Evolutionary conservation across 2,113 vertebrate species (phyloP).

Genomic region (Thalassoma bifasciatum): DNA sequence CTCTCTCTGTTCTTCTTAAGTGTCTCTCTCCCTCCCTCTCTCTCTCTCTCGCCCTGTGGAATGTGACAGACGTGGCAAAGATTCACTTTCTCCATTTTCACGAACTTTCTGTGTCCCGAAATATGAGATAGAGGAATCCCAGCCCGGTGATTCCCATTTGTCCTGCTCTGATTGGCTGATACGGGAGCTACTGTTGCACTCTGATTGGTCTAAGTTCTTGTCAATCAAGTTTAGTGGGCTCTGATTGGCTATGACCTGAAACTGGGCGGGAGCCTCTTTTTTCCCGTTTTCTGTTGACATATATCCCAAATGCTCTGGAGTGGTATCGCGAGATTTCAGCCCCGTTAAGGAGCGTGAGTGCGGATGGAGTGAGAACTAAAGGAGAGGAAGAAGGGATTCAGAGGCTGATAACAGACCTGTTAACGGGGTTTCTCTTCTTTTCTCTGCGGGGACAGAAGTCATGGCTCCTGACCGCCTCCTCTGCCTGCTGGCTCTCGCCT

Average conservation of each 20-base stretch:
- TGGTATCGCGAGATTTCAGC: slow-evolving; percentile 32
- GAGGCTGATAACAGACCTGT: background rate
- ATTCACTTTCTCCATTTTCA: slow-evolving; percentile 50
- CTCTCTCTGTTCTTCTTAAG: background rate
- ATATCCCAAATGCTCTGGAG: accelerated
- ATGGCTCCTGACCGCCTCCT: slow-evolving; percentile 34
- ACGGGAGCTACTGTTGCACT: accelerated
- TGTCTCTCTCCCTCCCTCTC: slow-evolving; percentile 1
- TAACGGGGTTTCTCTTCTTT: no score
- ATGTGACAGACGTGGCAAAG: slow-evolving; percentile 70
- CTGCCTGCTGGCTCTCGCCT: slow-evolving; percentile 26
- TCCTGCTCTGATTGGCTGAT: slow-evolving; percentile 61
- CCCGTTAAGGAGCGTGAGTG: accelerated
- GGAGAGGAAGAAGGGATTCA: background rate
- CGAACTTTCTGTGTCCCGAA: slow-evolving; percentile 60
- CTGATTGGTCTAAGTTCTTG: accelerated
- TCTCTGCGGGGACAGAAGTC: background rate
- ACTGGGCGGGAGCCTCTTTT: background rate
- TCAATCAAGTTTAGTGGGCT: accelerated
- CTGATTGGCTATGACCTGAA: slow-evolving; percentile 36
- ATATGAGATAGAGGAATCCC: background rate
- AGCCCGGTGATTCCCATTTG: slow-evolving; percentile 14
- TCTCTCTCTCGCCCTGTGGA: slow-evolving; percentile 1
- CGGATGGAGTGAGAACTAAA: background rate
- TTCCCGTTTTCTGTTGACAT: background rate